These are phyloP conservation scores for Tiaroga cobitis DNA, from an alignment of 2,797 vertebrate genomes.

Conservation along the genomic window DNA sequence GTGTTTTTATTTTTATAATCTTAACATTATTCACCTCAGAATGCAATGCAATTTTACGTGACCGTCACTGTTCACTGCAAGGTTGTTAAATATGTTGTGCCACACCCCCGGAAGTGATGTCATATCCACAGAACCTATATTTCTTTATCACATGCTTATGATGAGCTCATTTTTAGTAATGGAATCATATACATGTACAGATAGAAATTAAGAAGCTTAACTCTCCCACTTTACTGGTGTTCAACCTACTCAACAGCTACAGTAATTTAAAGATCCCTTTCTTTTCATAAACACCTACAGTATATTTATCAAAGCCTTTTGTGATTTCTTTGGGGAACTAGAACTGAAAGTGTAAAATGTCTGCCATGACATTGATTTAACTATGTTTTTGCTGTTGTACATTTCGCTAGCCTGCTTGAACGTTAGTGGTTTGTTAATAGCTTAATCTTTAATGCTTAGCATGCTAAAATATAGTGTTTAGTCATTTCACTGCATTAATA, in stretches of 20 bases:
- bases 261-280: not conserved
- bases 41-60: too few relatives aligned
- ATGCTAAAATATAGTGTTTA: not conserved
- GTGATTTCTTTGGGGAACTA: not conserved
- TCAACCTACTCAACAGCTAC: not conserved
- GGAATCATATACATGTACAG: too few relatives aligned
- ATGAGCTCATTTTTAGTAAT: too few relatives aligned
- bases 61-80: too few relatives aligned
- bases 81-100: too few relatives aligned
- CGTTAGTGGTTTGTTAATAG: not conserved
- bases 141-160: too few relatives aligned
- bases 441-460: not conserved
- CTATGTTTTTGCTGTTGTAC: not conserved
- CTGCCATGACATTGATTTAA: not conserved
- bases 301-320: not conserved
- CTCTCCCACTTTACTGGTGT: too few relatives aligned
- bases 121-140: too few relatives aligned
- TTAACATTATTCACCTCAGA: too few relatives aligned
- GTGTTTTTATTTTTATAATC: too few relatives aligned
- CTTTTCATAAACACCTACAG: not conserved
- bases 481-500: not conserved
- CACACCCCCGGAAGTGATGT: too few relatives aligned
- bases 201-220: too few relatives aligned
- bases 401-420: not conserved
- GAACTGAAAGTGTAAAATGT: not conserved